phyloP scores from a whole-genome alignment of 64 coral and sea anemone genomes.

The Dendrophyllia cribrosa region DNA sequence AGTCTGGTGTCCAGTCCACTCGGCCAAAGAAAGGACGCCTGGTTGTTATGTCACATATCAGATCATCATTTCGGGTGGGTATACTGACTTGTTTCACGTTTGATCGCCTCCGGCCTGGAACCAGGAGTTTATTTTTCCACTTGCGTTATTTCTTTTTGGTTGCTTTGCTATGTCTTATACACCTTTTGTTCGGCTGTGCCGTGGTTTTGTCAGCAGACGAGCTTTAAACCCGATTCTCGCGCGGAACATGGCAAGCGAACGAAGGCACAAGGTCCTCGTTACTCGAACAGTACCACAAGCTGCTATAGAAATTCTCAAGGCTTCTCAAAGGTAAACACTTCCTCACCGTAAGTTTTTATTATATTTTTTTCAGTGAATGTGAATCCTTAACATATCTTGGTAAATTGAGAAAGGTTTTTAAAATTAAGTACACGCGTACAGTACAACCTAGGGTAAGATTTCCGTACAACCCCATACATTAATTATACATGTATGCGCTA shows the following conservation, averaged over 20 bases:
- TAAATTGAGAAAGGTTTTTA: no score
- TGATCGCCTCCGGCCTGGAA: background rate
- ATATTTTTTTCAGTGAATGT: no score
- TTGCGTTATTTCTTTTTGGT: background rate
- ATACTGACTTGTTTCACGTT: background rate
- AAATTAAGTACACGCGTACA: no score
- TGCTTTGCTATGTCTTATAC: slow-evolving; percentile 45
- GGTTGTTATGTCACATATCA: slow-evolving; percentile 13
- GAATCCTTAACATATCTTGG: no score
- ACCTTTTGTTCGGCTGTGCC: slow-evolving; percentile 56
- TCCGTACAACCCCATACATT: no score
- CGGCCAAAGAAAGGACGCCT: slow-evolving; percentile 1
- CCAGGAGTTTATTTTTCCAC: background rate
- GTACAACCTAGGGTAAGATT: no score
- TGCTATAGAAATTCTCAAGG: slow-evolving; percentile 78
- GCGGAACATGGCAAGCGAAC: slow-evolving; percentile 35
- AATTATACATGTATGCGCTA: no score
- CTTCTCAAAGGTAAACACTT: slow-evolving; percentile 23
- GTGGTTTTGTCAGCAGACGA: slow-evolving; percentile 63
- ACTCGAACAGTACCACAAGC: slow-evolving; percentile 80
- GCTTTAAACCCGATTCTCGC: background rate
- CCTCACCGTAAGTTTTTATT: background rate
- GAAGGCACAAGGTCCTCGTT: slow-evolving; percentile 67
- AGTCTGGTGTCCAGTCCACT: background rate
- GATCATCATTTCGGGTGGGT: slow-evolving; percentile 53